phyloP scores from a whole-genome alignment of 2,797 vertebrate genomes.

The Lithobates pipiens region DNA sequence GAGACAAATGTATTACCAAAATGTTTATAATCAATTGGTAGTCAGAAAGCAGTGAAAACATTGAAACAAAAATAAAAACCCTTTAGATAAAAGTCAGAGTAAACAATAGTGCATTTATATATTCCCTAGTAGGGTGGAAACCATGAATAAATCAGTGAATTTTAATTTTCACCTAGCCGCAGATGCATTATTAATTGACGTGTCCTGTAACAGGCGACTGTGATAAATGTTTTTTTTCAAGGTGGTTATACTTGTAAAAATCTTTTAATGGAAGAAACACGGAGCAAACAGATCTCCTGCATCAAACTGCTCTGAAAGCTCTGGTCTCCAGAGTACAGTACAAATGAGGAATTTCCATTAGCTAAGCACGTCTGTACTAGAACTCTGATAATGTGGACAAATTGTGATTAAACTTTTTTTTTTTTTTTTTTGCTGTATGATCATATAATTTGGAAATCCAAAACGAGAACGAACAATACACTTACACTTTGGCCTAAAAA shows the following conservation, averaged over 20 bases:
- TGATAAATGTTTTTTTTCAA: constrained; percentile 26
- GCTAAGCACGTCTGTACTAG: background rate
- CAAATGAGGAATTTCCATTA: background rate
- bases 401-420: no score
- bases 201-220: background rate
- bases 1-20: no score
- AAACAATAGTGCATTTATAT: no score
- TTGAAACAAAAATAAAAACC: no score
- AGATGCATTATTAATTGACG: constrained; percentile 16
- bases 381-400: no score
- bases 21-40: no score
- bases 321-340: background rate
- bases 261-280: constrained; percentile 4
- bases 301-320: background rate
- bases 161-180: constrained; percentile 18
- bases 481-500: no score
- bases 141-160: constrained; percentile 11
- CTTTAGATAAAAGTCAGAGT: background rate
- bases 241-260: background rate
- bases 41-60: no score
- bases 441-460: no score
- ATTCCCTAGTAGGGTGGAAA: background rate
- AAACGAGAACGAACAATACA: no score
- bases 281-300: background rate
- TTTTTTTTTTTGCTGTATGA: no score